Evolutionary conservation across 2,113 vertebrate genomes (phyloP).

Genomic region (Phaethornis superciliosus): DNA sequence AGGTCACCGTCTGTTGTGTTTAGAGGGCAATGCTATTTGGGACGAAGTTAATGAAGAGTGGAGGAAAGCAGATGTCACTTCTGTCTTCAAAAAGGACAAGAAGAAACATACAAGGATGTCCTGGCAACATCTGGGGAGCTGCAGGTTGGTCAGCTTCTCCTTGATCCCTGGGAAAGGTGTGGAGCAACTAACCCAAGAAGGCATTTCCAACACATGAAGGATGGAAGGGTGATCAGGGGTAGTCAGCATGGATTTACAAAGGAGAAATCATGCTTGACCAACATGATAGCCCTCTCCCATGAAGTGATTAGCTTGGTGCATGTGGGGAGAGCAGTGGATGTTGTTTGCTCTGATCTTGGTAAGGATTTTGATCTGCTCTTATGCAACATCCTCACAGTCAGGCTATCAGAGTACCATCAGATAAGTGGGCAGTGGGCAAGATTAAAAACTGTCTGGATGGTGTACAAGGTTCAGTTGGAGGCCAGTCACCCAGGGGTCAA

Average conservation of each 20-base stretch:
- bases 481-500: not conserved
- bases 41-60: not conserved
- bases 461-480: not conserved
- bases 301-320: not conserved
- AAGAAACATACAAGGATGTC: not conserved
- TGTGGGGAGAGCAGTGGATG: not conserved
- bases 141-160: not conserved
- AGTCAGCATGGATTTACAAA: not conserved
- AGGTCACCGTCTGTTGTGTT: not conserved
- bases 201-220: not conserved
- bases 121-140: not conserved
- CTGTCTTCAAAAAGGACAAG: not conserved
- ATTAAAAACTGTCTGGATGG: not conserved
- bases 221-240: not conserved
- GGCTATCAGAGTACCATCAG: not conserved
- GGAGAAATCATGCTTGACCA: not conserved
- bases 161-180: not conserved
- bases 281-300: not conserved
- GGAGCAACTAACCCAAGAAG: not conserved
- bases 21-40: not conserved
- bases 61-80: not conserved
- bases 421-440: not conserved
- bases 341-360: not conserved
- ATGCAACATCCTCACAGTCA: not conserved
- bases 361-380: not conserved